A percentile compares a stretch with the other conserved stretches of the same genome.
phyloP scores from a whole-genome alignment of 2,113 vertebrate genomes.

The Pterocles burchelli region DNA sequence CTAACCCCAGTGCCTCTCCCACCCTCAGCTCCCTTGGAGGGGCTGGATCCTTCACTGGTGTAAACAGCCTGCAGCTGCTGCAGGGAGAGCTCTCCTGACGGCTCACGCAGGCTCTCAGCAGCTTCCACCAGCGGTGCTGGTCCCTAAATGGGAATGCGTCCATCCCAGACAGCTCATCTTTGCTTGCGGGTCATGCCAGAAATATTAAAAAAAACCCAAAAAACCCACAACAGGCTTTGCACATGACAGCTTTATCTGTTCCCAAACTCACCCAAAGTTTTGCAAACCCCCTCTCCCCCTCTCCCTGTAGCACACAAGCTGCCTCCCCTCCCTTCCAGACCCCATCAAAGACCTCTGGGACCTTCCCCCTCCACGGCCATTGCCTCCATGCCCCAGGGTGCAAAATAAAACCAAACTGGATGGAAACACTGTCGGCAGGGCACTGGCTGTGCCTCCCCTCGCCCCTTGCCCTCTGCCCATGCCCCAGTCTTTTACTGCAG shows the following conservation, averaged over 20 bases:
- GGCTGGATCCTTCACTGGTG: background rate
- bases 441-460: fast-evolving
- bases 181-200: background rate
- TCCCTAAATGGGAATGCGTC: background rate
- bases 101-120: background rate
- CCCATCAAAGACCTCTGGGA: background rate
- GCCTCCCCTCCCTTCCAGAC: background rate
- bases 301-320: background rate
- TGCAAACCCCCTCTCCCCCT: background rate
- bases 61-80: background rate
- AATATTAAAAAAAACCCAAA: background rate
- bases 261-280: background rate
- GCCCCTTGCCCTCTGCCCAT: background rate
- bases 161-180: background rate
- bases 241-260: background rate
- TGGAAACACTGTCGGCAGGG: fast-evolving
- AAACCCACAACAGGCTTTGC: background rate
- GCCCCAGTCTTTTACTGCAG: background rate
- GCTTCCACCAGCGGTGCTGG: too few species aligned
- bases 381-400: fast-evolving
- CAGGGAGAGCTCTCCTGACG: background rate
- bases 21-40: background rate
- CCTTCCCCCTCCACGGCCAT: background rate
- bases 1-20: background rate
- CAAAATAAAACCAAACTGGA: background rate